Base-by-base conservation (phyloP, 2,797 vertebrate genomes). In the Hapalemur alaotrensis region DNA sequence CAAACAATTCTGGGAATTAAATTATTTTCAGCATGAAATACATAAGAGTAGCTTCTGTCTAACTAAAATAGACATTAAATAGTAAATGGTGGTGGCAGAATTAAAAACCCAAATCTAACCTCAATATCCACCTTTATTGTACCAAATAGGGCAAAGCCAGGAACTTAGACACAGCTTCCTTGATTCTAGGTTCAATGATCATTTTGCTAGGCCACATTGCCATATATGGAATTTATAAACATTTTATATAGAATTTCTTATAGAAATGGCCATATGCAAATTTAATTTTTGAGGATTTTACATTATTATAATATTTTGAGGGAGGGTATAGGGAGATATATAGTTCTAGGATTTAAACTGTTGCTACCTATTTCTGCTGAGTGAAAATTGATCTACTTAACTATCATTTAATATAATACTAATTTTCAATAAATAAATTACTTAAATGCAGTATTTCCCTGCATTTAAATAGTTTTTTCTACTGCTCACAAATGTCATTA, bases 401-500 rank as follows among this genome's bases (percentile, higher is more conserved):
- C 2, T 86, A 22, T 54, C 10, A 54, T 78, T 86, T 63, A 67
- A 35, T 70, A 15, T 79, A 48, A 76, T 32, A 70, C 2, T 43
- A n/a, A 57, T 72, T 85, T 85, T 30, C 30, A 94, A 57, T 59
- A 30, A 50, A 59, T 65, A 35, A 30, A 30, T 72, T 81, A 25
- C 13, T 88, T 73, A 43, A 43, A 43, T 10, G 43, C 46, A 70
- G n/a, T 20, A 30, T 52, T 78, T 88, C 9, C 7, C 46, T 61
- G 0, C 17, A 89, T 72, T 82, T 85, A 61, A 67, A 2, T n/a
- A 75, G 57, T 73, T 75, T 88, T 80, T 92, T 28, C 30, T 79
- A 59, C 43, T 61, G 38, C 2, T 86, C 23, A 67, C 3, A 57
- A 35, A 85, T 85, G 11, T 79, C 73, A 91, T 92, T 88, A 76